These are phyloP conservation scores for Eleginops maclovinus DNA, from an alignment of 2,113 vertebrate genomes.

Conservation along the genomic window DNA sequence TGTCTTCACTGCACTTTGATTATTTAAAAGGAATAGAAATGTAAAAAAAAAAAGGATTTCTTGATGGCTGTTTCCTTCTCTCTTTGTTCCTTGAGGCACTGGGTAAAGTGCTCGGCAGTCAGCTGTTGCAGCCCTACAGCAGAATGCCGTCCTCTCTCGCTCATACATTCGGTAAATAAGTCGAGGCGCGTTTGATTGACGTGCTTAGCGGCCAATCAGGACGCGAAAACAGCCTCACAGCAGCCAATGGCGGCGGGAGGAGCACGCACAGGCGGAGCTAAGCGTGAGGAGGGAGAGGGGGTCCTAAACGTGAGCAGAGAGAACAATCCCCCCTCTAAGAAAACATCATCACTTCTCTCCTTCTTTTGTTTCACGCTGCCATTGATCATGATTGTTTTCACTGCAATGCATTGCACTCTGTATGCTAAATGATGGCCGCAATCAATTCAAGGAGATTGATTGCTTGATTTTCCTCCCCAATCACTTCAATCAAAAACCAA, in stretches of 20 bases:
- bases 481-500: slow-evolving; percentile 39
- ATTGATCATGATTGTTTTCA: slow-evolving; percentile 63
- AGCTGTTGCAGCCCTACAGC: slow-evolving; percentile 77
- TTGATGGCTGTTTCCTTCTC: slow-evolving; percentile 52
- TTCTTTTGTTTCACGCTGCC: slow-evolving; percentile 74
- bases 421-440: slow-evolving; percentile 15
- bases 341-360: slow-evolving; percentile 72
- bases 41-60: not conserved
- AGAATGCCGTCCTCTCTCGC: slow-evolving; percentile 66
- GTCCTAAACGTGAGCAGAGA: slow-evolving; percentile 70
- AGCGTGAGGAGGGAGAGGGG: slow-evolving; percentile 23
- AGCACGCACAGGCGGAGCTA: slow-evolving; percentile 36
- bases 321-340: slow-evolving; percentile 60
- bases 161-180: slow-evolving; percentile 82
- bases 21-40: slow-evolving; percentile 27
- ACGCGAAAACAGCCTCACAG: slow-evolving; percentile 62
- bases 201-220: slow-evolving; percentile 52
- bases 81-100: slow-evolving; percentile 82
- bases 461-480: not conserved
- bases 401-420: slow-evolving; percentile 3
- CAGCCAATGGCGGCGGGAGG: slow-evolving; percentile 59
- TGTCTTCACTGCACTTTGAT: slow-evolving; percentile 50
- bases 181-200: slow-evolving; percentile 66
- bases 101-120: slow-evolving; percentile 67
- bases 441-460: slow-evolving; percentile 9